phyloP scores from a whole-genome alignment of 2,888 invertebrate genomes.

The Silvanus unidentatus region DNA sequence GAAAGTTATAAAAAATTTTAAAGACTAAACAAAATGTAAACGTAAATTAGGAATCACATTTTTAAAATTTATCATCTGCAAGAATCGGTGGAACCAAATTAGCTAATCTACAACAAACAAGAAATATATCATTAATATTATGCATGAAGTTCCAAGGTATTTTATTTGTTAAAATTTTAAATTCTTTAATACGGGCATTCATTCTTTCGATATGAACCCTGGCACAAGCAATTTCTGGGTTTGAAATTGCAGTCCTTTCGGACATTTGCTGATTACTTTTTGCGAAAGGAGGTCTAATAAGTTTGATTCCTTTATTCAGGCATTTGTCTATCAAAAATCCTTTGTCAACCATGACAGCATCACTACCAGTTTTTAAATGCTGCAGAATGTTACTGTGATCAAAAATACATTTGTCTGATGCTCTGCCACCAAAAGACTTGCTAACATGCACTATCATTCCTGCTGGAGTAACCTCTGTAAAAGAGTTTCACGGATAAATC shows the following conservation, averaged over 20 bases:
- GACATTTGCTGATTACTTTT: slow-evolving; percentile 15
- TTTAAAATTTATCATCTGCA: slow-evolving; percentile 4
- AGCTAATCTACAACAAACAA: background rate
- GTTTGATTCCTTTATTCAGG: slow-evolving; percentile 7
- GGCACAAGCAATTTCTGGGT: slow-evolving; percentile 10
- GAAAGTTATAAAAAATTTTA: too few species aligned
- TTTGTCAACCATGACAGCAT: slow-evolving; percentile 3
- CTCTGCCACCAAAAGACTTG: slow-evolving; percentile 24
- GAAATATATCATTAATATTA: background rate
- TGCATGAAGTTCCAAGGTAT: background rate
- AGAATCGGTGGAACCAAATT: background rate
- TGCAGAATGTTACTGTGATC: slow-evolving; percentile 3
- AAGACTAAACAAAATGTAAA: too few species aligned
- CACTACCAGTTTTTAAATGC: background rate
- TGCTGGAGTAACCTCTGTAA: slow-evolving; percentile 25
- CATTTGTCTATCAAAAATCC: background rate
- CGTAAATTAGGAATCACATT: too few species aligned
- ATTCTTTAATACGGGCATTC: slow-evolving; percentile 5
- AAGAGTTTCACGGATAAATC: slow-evolving; percentile 22
- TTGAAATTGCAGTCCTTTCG: slow-evolving; percentile 2
- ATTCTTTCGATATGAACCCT: slow-evolving; percentile 16
- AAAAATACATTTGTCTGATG: slow-evolving; percentile 25
- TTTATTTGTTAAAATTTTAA: slow-evolving; percentile 4
- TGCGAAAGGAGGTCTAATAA: slow-evolving; percentile 18
- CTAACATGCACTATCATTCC: slow-evolving; percentile 25